Conservation (phyloP, 2,797 vertebrate species). For the Chaetodon trifasciatus region DNA sequence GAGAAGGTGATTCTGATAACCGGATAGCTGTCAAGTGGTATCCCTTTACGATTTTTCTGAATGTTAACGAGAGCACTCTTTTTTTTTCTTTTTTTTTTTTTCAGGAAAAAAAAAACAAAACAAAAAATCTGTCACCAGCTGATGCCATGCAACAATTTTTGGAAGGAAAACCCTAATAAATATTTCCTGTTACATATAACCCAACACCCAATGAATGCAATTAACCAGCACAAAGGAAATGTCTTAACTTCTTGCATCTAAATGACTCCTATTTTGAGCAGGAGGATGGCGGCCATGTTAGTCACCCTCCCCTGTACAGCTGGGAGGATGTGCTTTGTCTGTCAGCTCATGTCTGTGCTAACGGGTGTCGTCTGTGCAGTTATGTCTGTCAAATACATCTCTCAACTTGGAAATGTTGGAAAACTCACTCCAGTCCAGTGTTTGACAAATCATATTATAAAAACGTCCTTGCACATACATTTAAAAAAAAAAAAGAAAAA, state of each 20-base stretch:
- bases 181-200: conserved; percentile 57
- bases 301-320: conserved; percentile 60
- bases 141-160: conserved; percentile 69
- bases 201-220: conserved; percentile 55
- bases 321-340: conserved; percentile 64
- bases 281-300: conserved; percentile 58
- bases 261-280: conserved; percentile 58
- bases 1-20: conserved; percentile 72
- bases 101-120: conserved; percentile 25
- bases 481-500: conserved; percentile 72
- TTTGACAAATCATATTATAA: conserved; percentile 99
- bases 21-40: conserved; percentile 75
- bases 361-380: conserved; percentile 80
- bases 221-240: conserved; percentile 66
- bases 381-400: conserved; percentile 83
- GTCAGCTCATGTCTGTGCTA: conserved; percentile 71
- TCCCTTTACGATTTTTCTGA: conserved; percentile 63
- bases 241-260: conserved; percentile 51
- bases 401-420: conserved; percentile 86
- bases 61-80: conserved; percentile 47
- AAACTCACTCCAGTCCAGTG: conserved; percentile 98
- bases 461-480: conserved; percentile 87
- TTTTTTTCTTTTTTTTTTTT: conserved; percentile 4
- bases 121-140: conserved; percentile 46
- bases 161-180: conserved; percentile 62